Base-by-base conservation (phyloP, 2,888 invertebrate genomes). In the Notocelia uddmanniana region DNA sequence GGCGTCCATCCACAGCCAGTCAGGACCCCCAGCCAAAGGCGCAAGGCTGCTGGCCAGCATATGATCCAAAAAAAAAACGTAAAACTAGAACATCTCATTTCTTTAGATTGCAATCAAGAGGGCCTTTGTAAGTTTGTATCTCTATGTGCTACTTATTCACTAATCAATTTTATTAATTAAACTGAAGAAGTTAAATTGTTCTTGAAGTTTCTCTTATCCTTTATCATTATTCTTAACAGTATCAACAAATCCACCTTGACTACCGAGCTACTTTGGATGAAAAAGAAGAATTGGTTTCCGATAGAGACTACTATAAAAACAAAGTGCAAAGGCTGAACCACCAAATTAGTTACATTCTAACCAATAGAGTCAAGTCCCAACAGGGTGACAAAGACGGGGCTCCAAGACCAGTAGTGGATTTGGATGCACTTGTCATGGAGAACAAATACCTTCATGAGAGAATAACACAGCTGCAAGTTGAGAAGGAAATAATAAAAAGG, bases 391-490 rank as follows among this genome's bases (percentile, higher is more conserved):
- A 81, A 2, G 85, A 86, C 18, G 72, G 89, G 68, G 77, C 81
- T 41, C 87, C 90, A 2, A 92, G 91, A 71, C 90, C 92, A 8
- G 91, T 97, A 41, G 94, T 98, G 13, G 98, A 98, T 83, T 95
- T 97, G 79, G 97, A 98, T 90, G 95, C 96, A 50, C 90, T 98
- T 54, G 91, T 97, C 57, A 96, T 96, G 85, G 98, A 98, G 88
- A 98, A 98, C 87, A 96, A 96, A 95, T 97, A 96, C 89, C 94
- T 98, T 64, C 96, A 97, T 87, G 98, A 98, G 82, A 94, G 97
- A 82, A 90, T 97, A 59, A 96, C 96, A 76, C 97, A 97, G 82
- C 93, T 96, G 73, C 95, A 97, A 82, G 96, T 96, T 79, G 98
- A 98, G 85, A 96, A 97, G 79, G 96, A 96, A 80, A 93, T 97